These are phyloP conservation scores for Zophobas morio DNA, from an alignment of 1,140 invertebrate species.

Conservation along the genomic window DNA sequence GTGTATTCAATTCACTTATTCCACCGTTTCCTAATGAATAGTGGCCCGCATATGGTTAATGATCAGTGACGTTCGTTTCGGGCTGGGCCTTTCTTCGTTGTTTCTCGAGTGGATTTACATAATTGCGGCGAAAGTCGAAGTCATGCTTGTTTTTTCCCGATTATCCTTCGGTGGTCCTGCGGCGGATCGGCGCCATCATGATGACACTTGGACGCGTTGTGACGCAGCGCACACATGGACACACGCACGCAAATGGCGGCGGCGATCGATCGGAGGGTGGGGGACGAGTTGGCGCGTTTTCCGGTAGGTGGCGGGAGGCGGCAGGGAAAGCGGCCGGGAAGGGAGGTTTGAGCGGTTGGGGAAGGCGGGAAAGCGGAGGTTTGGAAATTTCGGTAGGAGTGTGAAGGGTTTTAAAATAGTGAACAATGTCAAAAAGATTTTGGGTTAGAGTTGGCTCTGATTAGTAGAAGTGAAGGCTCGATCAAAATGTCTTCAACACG, in stretches of 20 bases:
- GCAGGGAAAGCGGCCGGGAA: conserved; percentile 1
- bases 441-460: no score
- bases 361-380: not conserved
- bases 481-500: no score
- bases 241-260: conserved; percentile 47
- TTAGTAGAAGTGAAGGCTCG: no score
- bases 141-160: not conserved
- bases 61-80: conserved; percentile 35
- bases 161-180: not conserved
- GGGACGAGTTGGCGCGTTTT: conserved; percentile 12
- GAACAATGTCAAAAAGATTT: no score
- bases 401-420: no score
- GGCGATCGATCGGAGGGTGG: conserved; percentile 34
- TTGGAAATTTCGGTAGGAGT: not conserved
- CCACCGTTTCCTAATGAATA: conserved; percentile 43
- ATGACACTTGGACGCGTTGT: conserved; percentile 44
- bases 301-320: conserved; percentile 26
- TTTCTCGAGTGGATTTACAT: conserved; percentile 34
- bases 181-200: conserved; percentile 44
- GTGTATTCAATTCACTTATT: conserved; percentile 42
- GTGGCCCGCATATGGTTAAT: conserved; percentile 46
- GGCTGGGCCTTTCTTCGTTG: conserved; percentile 5
- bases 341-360: conserved; percentile 14
- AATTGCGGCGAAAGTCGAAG: conserved; percentile 15
- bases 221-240: conserved; percentile 43